phyloP scores from a whole-genome alignment of 2,888 invertebrate species.

The Machimus rusticus region DNA sequence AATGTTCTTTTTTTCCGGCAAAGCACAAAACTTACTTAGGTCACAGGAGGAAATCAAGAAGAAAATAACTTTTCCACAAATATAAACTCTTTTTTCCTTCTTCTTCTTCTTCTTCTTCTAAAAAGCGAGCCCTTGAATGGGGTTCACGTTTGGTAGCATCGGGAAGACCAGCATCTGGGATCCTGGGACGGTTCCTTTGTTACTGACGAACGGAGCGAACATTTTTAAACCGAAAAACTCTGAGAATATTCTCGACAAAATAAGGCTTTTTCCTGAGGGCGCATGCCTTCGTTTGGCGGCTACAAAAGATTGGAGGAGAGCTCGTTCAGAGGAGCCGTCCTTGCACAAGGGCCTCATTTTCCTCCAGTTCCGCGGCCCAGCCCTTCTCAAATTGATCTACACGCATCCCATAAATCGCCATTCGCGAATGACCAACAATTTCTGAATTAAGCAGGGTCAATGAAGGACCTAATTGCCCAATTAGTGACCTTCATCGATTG shows the following conservation, averaged over 20 bases:
- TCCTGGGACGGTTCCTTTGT: conserved; percentile 24
- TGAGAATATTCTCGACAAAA: conserved; percentile 17
- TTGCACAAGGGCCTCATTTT: neutral
- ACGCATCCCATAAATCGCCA: neutral
- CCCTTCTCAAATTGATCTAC: neutral
- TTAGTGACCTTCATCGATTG: neutral
- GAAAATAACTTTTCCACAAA: neutral
- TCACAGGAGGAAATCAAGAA: neutral
- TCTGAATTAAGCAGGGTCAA: neutral
- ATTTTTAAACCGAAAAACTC: neutral
- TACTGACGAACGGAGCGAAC: neutral
- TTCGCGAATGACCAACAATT: neutral
- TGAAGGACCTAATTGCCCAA: neutral
- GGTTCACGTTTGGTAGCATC: neutral
- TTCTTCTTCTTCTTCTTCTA: neutral
- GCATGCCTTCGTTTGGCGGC: neutral
- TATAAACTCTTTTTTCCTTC: neutral
- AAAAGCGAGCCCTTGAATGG: neutral
- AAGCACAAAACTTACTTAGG: neutral
- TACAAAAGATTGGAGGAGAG: neutral
- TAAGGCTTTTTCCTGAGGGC: neutral
- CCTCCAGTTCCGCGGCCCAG: neutral
- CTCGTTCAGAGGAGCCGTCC: neutral
- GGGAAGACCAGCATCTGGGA: neutral
- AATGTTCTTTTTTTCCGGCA: neutral